Evolutionary conservation across 1,140 invertebrate genomes (phyloP).

Genomic region (Microplitis mediator): DNA sequence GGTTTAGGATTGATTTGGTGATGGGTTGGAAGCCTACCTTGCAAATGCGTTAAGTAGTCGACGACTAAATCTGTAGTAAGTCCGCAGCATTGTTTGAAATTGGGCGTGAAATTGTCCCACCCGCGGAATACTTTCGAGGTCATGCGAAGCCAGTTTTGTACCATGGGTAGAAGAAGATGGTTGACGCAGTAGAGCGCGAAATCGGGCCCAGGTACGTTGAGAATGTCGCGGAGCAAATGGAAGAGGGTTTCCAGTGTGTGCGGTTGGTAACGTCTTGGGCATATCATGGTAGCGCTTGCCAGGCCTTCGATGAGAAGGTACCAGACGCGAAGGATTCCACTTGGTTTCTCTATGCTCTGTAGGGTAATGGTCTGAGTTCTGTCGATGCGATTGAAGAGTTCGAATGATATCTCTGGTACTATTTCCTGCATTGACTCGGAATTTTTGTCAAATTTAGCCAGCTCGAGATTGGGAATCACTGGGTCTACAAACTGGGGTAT

Average conservation of each 20-base stretch:
- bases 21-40: slow-evolving; percentile 50
- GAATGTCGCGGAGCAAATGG: slow-evolving; percentile 77
- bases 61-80: slow-evolving; percentile 90
- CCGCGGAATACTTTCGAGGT: slow-evolving; percentile 69
- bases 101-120: slow-evolving; percentile 78
- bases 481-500: slow-evolving; percentile 82
- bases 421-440: slow-evolving; percentile 55
- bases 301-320: slow-evolving; percentile 89
- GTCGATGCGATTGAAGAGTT: slow-evolving; percentile 67
- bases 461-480: slow-evolving; percentile 78
- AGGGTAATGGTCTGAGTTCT: slow-evolving; percentile 66
- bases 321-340: slow-evolving; percentile 89
- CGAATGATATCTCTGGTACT: slow-evolving; percentile 66
- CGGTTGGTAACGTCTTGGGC: slow-evolving; percentile 83
- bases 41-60: slow-evolving; percentile 72
- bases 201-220: slow-evolving; percentile 78
- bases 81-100: slow-evolving; percentile 93
- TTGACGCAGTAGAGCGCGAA: slow-evolving; percentile 91
- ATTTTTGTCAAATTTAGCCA: slow-evolving; percentile 69
- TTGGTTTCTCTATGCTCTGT: slow-evolving; percentile 77
- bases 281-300: slow-evolving; percentile 79
- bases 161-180: slow-evolving; percentile 84
- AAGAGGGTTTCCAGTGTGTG: slow-evolving; percentile 86
- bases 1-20: too few relatives aligned
- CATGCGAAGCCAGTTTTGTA: slow-evolving; percentile 87